These are phyloP conservation scores for Tapirus terrestris DNA, from an alignment of 2,113 vertebrate species.

Conservation along the genomic window DNA sequence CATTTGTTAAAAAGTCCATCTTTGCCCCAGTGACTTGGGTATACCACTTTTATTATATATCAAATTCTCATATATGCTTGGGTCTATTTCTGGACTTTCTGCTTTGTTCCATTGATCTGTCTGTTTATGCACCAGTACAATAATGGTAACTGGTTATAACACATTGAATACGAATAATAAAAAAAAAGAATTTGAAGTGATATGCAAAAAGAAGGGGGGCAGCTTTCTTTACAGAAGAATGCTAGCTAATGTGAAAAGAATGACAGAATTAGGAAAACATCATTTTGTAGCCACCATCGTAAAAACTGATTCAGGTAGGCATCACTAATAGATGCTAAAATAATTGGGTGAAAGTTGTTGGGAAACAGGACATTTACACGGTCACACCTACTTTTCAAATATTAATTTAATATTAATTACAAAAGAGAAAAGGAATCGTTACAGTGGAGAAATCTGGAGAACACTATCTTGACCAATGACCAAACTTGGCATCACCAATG, in stretches of 20 bases:
- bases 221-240: slow-evolving; percentile 12
- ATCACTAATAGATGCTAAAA: slow-evolving; percentile 27
- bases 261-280: slow-evolving; percentile 30
- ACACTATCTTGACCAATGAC: not conserved
- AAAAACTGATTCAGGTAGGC: not conserved
- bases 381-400: not conserved
- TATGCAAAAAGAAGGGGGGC: not conserved
- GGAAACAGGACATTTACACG: not conserved
- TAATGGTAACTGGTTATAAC: slow-evolving; percentile 29
- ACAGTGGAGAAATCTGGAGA: not conserved
- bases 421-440: not conserved
- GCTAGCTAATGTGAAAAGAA: slow-evolving; percentile 9
- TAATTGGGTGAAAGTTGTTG: not conserved
- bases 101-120: not conserved
- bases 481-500: not conserved
- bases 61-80: slow-evolving; percentile 8
- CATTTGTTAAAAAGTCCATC: not conserved
- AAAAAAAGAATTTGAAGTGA: slow-evolving; percentile 26
- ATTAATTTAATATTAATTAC: not conserved
- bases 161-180: not conserved
- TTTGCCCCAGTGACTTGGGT: not conserved
- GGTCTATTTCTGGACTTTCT: not conserved
- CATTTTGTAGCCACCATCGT: not conserved
- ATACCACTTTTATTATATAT: not conserved
- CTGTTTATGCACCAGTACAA: not conserved